A percentile compares a stretch with the other conserved stretches of the same genome.
Evolutionary conservation across 2,888 invertebrate genomes (phyloP).

Genomic region (Anaspis maculata): DNA sequence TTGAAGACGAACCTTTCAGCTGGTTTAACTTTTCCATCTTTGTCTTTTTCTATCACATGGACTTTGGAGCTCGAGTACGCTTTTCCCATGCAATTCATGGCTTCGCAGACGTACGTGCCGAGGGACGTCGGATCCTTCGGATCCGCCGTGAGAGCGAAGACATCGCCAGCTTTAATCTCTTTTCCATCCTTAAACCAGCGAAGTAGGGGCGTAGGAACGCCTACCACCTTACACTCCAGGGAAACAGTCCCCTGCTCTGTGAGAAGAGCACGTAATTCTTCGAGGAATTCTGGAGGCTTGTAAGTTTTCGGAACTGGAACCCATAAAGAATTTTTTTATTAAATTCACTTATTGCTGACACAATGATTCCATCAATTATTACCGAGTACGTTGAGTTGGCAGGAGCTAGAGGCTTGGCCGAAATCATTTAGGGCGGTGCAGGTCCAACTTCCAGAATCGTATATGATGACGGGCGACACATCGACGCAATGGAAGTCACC

Average conservation of each 20-base stretch:
- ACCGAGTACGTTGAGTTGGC: slow-evolving; percentile 68
- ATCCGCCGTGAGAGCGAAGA: slow-evolving; percentile 78
- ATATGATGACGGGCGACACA: slow-evolving; percentile 69
- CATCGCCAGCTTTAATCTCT: slow-evolving; percentile 83
- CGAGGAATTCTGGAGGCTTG: slow-evolving; percentile 79
- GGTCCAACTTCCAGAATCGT: slow-evolving; percentile 80
- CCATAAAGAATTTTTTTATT: slow-evolving; percentile 6
- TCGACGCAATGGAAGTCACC: slow-evolving; percentile 83
- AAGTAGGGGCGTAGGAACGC: slow-evolving; percentile 69
- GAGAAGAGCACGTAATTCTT: slow-evolving; percentile 71
- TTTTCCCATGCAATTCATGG: slow-evolving; percentile 81
- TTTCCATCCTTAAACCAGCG: slow-evolving; percentile 76
- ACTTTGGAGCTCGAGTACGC: slow-evolving; percentile 77
- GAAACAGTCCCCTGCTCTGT: slow-evolving; percentile 86
- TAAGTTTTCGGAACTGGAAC: slow-evolving; percentile 75
- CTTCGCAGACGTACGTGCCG: slow-evolving; percentile 82
- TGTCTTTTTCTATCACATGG: slow-evolving; percentile 67
- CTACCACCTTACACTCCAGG: slow-evolving; percentile 84
- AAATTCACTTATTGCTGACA: background rate
- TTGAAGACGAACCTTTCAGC: slow-evolving; percentile 66
- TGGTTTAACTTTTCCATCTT: slow-evolving; percentile 63
- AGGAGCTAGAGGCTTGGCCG: slow-evolving; percentile 68
- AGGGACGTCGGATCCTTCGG: slow-evolving; percentile 78
- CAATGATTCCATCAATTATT: background rate
- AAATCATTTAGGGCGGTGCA: slow-evolving; percentile 71